phyloP scores from a whole-genome alignment of 2,113 vertebrate genomes.

The Nesospiza acunhae region DNA sequence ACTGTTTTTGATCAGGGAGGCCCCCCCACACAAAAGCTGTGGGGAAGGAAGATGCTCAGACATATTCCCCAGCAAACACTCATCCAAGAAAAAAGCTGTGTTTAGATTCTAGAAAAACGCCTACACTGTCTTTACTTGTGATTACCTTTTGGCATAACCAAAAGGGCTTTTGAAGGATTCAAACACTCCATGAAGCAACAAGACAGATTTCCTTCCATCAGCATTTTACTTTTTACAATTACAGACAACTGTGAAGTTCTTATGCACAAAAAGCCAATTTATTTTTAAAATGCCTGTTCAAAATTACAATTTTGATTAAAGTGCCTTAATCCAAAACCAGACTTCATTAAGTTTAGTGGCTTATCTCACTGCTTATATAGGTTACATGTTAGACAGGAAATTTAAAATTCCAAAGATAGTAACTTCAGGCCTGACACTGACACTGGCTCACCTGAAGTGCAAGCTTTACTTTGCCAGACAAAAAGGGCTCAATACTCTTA shows the following conservation, averaged over 20 bases:
- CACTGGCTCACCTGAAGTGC: background rate
- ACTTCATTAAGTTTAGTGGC: background rate
- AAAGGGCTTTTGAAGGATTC: conserved; percentile 11
- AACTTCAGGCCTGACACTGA: background rate
- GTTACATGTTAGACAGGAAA: background rate
- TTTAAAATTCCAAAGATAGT: background rate
- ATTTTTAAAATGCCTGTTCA: background rate
- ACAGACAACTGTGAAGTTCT: background rate
- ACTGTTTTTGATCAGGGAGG: background rate
- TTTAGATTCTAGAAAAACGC: background rate
- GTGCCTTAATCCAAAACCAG: background rate
- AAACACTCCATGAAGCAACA: background rate
- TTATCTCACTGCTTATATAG: background rate
- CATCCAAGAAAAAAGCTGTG: background rate
- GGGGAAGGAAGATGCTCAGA: conserved; percentile 11
- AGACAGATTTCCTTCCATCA: background rate
- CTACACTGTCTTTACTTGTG: background rate
- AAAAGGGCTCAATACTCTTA: background rate
- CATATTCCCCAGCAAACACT: background rate
- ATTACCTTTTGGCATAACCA: conserved; percentile 5
- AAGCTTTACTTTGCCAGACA: background rate
- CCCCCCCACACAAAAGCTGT: background rate
- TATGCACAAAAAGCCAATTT: background rate
- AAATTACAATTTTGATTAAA: conserved; percentile 3
- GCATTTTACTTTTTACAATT: background rate